Percentiles rank a stretch among this genome's conserved stretches.
phyloP scores from a whole-genome alignment of 2,888 invertebrate species.

The Siphlonurus alternatus region DNA sequence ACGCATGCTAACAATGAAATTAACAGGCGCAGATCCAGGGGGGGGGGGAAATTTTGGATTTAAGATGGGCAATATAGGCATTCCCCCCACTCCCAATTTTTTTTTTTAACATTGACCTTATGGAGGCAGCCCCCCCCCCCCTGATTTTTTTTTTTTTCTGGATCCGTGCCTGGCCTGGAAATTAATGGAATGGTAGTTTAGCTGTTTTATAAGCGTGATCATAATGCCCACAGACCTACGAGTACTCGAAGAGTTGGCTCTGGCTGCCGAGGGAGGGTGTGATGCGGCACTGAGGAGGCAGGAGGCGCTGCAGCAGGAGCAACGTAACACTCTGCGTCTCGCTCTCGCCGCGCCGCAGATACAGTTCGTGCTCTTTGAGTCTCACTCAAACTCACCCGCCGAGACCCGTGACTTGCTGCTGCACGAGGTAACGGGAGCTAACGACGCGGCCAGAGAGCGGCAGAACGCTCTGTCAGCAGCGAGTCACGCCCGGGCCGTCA shows the following conservation, averaged over 20 bases:
- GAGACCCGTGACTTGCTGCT: slow-evolving; percentile 60
- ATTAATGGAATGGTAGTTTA: too few relatives aligned
- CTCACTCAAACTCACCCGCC: slow-evolving; percentile 55
- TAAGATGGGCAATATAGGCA: too few relatives aligned
- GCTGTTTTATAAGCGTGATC: too few relatives aligned
- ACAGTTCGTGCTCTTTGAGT: slow-evolving; percentile 64
- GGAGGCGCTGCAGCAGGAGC: slow-evolving; percentile 51
- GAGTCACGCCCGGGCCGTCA: background rate
- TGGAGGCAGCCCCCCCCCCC: too few relatives aligned
- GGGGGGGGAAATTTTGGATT: too few relatives aligned
- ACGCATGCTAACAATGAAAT: too few relatives aligned
- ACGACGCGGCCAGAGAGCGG: slow-evolving; percentile 35
- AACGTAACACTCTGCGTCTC: slow-evolving; percentile 51
- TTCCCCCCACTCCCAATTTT: too few relatives aligned
- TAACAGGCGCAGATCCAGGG: too few relatives aligned
- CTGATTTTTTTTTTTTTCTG: too few relatives aligned
- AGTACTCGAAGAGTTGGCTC: slow-evolving; percentile 45
- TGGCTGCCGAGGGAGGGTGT: slow-evolving; percentile 33
- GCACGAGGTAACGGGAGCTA: slow-evolving; percentile 48
- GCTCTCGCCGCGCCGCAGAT: slow-evolving; percentile 63
- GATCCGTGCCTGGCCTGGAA: too few relatives aligned
- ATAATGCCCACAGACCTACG: slow-evolving; percentile 35
- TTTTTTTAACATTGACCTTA: too few relatives aligned
- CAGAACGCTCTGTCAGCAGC: background rate
- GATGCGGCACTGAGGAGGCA: slow-evolving; percentile 43